Evolutionary conservation across 2,888 invertebrate genomes (phyloP).

Genomic region (Tridacna crocea): DNA sequence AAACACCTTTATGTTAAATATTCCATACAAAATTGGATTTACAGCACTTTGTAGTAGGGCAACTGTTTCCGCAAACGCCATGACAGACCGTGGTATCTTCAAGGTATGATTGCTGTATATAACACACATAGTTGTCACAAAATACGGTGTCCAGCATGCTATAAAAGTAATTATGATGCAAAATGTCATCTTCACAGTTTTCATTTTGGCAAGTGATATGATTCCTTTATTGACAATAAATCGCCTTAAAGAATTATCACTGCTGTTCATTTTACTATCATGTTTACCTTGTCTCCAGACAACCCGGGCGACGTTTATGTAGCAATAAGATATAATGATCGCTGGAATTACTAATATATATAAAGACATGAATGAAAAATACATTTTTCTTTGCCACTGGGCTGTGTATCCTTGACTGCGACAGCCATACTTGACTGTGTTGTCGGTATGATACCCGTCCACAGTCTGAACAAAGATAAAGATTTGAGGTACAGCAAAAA

Average conservation of each 20-base stretch:
- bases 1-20: constrained; percentile 83
- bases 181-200: constrained; percentile 85
- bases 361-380: constrained; percentile 84
- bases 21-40: constrained; percentile 84
- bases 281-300: constrained; percentile 83
- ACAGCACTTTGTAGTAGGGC: constrained; percentile 83
- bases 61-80: constrained; percentile 83
- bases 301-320: constrained; percentile 83
- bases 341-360: constrained; percentile 84
- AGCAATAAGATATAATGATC: constrained; percentile 84
- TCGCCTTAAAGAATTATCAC: constrained; percentile 52
- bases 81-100: constrained; percentile 77
- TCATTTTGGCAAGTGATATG: constrained; percentile 84
- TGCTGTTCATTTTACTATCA: constrained; percentile 52
- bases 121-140: constrained; percentile 84
- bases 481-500: constrained; percentile 84
- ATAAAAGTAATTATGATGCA: constrained; percentile 84
- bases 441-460: constrained; percentile 79
- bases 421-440: constrained; percentile 80
- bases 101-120: constrained; percentile 83
- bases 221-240: constrained; percentile 77
- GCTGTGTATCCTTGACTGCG: constrained; percentile 84
- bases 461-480: constrained; percentile 83
- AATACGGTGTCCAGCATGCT: constrained; percentile 85
- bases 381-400: constrained; percentile 84